A percentile compares a stretch with the other conserved stretches of the same genome.
Evolutionary conservation across 2,888 invertebrate species (phyloP).

Genomic region (Tetramorium bicarinatum): DNA sequence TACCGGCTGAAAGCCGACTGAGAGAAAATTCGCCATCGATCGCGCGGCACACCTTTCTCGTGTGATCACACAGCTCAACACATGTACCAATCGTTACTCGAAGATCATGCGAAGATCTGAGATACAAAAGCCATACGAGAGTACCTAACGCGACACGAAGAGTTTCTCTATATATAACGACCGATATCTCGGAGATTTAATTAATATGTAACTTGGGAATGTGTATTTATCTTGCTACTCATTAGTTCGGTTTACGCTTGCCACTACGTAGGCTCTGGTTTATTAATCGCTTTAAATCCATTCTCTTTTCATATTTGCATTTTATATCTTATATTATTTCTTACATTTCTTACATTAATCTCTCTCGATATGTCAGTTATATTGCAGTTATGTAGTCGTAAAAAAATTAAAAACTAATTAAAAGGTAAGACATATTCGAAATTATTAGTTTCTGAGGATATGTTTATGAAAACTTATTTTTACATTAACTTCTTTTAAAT

Average conservation of each 20-base stretch:
- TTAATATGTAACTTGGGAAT: neutral
- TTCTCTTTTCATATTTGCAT: neutral
- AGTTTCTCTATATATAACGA: neutral
- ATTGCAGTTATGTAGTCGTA: neutral
- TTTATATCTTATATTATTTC: neutral
- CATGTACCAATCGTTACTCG: constrained; percentile 32
- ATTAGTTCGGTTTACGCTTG: neutral
- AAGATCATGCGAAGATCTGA: constrained; percentile 21
- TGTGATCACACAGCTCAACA: constrained; percentile 21
- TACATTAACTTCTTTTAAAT: neutral
- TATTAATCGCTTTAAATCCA: neutral
- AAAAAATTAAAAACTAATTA: neutral
- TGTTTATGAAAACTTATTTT: neutral
- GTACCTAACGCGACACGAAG: neutral
- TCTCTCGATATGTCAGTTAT: neutral
- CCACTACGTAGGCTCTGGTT: neutral
- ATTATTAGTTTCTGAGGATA: neutral
- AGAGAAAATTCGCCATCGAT: constrained; percentile 67
- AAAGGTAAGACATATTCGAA: neutral
- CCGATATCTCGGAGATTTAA: neutral
- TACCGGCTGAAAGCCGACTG: constrained; percentile 71
- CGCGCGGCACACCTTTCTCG: constrained; percentile 67
- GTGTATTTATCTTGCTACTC: neutral
- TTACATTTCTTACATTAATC: neutral
- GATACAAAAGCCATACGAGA: constrained; percentile 12